phyloP scores from a whole-genome alignment of 2,888 invertebrate genomes.

The Aleiodes alternator region DNA sequence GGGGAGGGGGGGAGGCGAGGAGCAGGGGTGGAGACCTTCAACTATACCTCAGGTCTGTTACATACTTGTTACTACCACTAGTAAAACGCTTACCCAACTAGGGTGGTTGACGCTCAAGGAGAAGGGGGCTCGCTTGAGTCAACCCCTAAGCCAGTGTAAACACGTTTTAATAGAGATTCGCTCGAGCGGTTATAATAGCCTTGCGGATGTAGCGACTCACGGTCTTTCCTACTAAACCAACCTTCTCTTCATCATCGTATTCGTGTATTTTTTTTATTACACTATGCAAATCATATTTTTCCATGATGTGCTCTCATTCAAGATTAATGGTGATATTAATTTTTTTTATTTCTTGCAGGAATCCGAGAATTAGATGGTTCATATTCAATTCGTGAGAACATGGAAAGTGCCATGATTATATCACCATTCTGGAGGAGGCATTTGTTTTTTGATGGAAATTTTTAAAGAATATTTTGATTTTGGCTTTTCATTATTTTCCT shows the following conservation, averaged over 20 bases:
- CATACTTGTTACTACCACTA: slow-evolving; percentile 39
- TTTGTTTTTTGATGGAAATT: too few relatives aligned
- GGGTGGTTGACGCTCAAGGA: slow-evolving; percentile 53
- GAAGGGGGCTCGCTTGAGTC: slow-evolving; percentile 70
- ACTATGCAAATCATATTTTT: neutral
- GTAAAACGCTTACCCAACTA: slow-evolving; percentile 46
- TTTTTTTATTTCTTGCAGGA: too few relatives aligned
- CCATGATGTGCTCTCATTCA: too few relatives aligned
- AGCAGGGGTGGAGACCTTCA: slow-evolving; percentile 21
- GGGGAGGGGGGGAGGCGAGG: too few relatives aligned
- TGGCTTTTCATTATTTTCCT: too few relatives aligned
- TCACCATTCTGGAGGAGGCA: too few relatives aligned
- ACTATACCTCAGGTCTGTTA: slow-evolving; percentile 36
- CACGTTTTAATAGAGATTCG: slow-evolving; percentile 76
- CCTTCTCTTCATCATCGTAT: slow-evolving; percentile 30
- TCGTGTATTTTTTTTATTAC: slow-evolving; percentile 9
- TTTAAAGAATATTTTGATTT: too few relatives aligned
- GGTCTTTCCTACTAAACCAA: slow-evolving; percentile 34
- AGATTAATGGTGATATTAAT: too few relatives aligned
- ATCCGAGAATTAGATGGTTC: too few relatives aligned
- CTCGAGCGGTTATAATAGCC: slow-evolving; percentile 76
- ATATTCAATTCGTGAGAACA: too few relatives aligned
- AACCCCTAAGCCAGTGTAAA: slow-evolving; percentile 76
- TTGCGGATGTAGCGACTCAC: slow-evolving; percentile 62
- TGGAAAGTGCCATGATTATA: too few relatives aligned